Conservation (phyloP, 2,113 vertebrate species). For the Chionomys nivalis region DNA sequence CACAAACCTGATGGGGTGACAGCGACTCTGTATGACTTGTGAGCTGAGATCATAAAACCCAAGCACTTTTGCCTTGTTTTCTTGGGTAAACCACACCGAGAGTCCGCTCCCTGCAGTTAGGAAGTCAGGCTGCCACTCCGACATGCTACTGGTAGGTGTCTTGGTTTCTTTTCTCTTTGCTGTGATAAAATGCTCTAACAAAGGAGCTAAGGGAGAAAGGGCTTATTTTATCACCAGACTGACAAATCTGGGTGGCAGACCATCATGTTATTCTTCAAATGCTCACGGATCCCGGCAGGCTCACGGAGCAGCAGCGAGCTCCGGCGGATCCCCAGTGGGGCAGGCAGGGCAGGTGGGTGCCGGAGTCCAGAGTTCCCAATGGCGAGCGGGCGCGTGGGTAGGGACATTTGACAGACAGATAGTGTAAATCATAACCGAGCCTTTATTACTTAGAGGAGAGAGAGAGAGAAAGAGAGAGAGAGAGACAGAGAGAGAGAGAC, state of each 20-base stretch:
- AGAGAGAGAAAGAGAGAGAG: too few species aligned
- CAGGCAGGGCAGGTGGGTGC: too few species aligned
- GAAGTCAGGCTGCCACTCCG: neutral
- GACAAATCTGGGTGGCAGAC: neutral
- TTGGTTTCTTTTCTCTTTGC: neutral
- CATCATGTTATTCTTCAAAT: too few species aligned
- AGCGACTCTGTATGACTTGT: neutral
- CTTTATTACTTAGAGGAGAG: too few species aligned
- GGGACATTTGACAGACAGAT: too few species aligned
- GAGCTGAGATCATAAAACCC: neutral
- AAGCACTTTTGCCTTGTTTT: neutral
- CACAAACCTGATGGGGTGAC: neutral
- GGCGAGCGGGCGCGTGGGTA: too few species aligned
- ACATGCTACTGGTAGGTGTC: accelerated
- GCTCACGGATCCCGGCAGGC: too few species aligned
- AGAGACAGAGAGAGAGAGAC: too few species aligned
- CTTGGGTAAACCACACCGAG: neutral
- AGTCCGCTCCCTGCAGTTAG: neutral
- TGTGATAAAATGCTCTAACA: neutral
- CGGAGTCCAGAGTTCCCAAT: too few species aligned
- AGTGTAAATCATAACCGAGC: too few species aligned
- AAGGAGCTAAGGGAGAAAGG: neutral
- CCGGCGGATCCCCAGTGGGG: too few species aligned
- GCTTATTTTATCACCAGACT: neutral
- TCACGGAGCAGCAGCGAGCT: too few species aligned